A percentile compares a stretch with the other conserved stretches of the same genome.
phyloP scores from a whole-genome alignment of 2,797 vertebrate species.

The Pterois miles region DNA sequence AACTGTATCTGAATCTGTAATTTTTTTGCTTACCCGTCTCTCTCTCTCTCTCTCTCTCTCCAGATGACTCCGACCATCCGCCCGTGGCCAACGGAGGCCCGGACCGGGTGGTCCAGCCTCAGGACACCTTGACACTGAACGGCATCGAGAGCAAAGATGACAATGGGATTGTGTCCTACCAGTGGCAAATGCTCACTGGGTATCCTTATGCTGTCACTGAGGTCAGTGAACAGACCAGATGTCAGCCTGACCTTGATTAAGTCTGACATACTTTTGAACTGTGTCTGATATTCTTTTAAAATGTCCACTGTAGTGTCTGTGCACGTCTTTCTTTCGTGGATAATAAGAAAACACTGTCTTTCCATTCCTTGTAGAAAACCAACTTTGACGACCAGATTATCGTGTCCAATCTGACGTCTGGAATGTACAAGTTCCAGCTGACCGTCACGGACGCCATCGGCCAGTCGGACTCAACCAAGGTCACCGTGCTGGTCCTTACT shows the following conservation, averaged over 20 bases:
- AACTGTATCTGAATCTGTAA: neutral
- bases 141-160: constrained; percentile 87
- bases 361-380: constrained; percentile 73
- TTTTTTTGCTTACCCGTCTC: neutral
- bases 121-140: constrained; percentile 84
- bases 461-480: constrained; percentile 80
- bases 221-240: constrained; percentile 79
- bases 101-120: constrained; percentile 89
- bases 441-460: constrained; percentile 79
- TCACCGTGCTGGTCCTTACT: constrained; percentile 90
- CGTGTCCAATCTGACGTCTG: constrained; percentile 89
- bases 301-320: neutral
- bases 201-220: constrained; percentile 74
- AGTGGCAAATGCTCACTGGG: constrained; percentile 83
- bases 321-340: neutral
- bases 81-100: constrained; percentile 83
- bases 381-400: constrained; percentile 75
- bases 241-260: no score
- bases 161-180: constrained; percentile 65
- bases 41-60: constrained; percentile 5
- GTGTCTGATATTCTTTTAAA: neutral
- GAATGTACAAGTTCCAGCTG: constrained; percentile 90
- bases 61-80: constrained; percentile 74
- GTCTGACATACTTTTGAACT: no score
- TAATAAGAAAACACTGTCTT: neutral